Conservation (phyloP, 1,140 invertebrate genomes). For the Panagrolaimus sp. region DNA sequence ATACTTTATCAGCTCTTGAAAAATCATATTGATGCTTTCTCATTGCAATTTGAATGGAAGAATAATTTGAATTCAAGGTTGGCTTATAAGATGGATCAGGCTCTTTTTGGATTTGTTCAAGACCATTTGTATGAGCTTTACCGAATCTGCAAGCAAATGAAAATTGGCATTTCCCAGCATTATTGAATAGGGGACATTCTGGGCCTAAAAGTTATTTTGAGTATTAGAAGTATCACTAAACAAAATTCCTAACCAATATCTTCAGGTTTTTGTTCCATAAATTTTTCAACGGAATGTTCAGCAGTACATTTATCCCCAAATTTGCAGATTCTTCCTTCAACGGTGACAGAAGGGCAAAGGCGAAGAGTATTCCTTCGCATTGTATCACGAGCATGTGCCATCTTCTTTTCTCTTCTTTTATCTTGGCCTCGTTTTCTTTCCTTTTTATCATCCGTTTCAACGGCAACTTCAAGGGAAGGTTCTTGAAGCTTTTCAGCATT, state of each 20-base stretch:
- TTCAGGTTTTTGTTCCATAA: slow-evolving; percentile 70
- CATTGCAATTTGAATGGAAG: slow-evolving; percentile 70
- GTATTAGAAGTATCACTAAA: slow-evolving; percentile 74
- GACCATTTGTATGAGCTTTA: slow-evolving; percentile 67
- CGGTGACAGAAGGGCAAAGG: slow-evolving; percentile 70
- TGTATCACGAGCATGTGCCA: slow-evolving; percentile 66
- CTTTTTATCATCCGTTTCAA: no score
- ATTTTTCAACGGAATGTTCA: slow-evolving; percentile 60
- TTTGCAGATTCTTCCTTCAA: slow-evolving; percentile 66
- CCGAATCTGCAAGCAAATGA: slow-evolving; percentile 72
- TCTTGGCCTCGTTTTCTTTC: neutral
- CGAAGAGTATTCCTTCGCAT: slow-evolving; percentile 64
- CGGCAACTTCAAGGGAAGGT: no score
- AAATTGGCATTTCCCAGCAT: slow-evolving; percentile 72
- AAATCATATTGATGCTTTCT: slow-evolving; percentile 82
- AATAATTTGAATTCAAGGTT: slow-evolving; percentile 65
- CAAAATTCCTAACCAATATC: slow-evolving; percentile 67
- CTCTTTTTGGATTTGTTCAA: slow-evolving; percentile 67
- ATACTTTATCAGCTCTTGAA: slow-evolving; percentile 61
- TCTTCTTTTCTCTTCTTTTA: slow-evolving; percentile 48
- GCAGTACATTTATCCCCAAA: slow-evolving; percentile 54
- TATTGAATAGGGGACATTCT: slow-evolving; percentile 69
- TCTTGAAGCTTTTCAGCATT: no score
- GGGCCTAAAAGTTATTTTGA: slow-evolving; percentile 67
- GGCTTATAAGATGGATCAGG: slow-evolving; percentile 62